Evolutionary conservation across 2,888 invertebrate species (phyloP).

Genomic region (Panorpa germanica): DNA sequence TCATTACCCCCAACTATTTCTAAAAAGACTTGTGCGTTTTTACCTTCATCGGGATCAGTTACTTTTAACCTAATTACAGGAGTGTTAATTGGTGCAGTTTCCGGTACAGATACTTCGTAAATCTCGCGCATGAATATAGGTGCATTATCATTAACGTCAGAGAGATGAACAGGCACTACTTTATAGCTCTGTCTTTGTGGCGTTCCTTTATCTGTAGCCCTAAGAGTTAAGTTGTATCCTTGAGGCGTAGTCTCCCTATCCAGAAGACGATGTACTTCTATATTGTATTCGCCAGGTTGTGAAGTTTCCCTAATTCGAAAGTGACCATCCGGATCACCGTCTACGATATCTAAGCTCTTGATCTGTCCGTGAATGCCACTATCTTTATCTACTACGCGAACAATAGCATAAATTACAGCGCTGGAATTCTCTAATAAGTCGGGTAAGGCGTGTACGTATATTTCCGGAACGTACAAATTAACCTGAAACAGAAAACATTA

Average conservation of each 20-base stretch:
- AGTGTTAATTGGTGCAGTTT: constrained; percentile 75
- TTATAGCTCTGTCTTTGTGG: constrained; percentile 64
- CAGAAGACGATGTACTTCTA: constrained; percentile 56
- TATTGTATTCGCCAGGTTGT: constrained; percentile 52
- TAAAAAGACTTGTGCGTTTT: constrained; percentile 66
- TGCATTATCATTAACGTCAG: constrained; percentile 68
- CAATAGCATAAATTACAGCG: constrained; percentile 75
- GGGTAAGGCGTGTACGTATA: constrained; percentile 60
- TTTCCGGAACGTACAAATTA: constrained; percentile 72
- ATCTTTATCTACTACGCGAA: constrained; percentile 69
- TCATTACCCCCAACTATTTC: constrained; percentile 86
- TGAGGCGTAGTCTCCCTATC: constrained; percentile 61
- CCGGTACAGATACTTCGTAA: constrained; percentile 73
- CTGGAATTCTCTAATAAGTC: constrained; percentile 64
- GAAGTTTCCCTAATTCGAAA: constrained; percentile 53
- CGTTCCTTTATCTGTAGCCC: constrained; percentile 66
- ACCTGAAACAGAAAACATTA: constrained; percentile 28
- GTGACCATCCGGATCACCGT: constrained; percentile 78
- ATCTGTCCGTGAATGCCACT: constrained; percentile 71
- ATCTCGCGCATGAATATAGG: constrained; percentile 75
- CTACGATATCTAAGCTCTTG: constrained; percentile 61
- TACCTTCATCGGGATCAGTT: constrained; percentile 65
- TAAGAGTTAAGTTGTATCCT: constrained; percentile 74
- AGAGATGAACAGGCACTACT: constrained; percentile 59
- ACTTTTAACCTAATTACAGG: constrained; percentile 77